Percentiles rank a stretch among this genome's conserved stretches.
These are phyloP conservation scores for Carassius gibelio DNA, from an alignment of 2,113 vertebrate species.

Conservation along the genomic window DNA sequence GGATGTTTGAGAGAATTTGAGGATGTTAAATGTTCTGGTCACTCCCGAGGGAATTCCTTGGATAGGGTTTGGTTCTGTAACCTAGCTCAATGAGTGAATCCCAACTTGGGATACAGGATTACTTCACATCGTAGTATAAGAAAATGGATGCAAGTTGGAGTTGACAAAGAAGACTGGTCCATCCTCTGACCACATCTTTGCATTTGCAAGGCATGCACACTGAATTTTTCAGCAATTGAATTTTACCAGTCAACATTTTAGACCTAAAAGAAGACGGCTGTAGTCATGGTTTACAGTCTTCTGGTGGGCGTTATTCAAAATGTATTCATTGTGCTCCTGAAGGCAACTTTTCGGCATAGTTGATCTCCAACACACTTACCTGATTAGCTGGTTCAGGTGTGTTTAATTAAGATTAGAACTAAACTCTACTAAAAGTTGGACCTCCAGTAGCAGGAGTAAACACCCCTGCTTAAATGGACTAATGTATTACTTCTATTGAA, in stretches of 20 bases:
- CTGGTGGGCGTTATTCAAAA: background rate
- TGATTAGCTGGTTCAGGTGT: background rate
- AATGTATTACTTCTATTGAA: background rate
- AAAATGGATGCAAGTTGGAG: background rate
- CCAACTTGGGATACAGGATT: background rate
- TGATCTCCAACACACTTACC: background rate
- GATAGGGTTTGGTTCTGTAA: constrained; percentile 25
- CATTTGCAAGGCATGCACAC: no score
- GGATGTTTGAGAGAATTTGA: constrained; percentile 31
- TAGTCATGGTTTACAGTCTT: background rate
- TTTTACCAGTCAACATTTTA: no score
- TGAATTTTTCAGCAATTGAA: background rate
- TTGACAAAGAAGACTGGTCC: background rate
- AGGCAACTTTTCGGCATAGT: background rate
- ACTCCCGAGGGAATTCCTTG: background rate
- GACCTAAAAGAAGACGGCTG: no score
- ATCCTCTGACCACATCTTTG: no score
- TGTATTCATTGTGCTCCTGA: no score
- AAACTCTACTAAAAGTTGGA: background rate
- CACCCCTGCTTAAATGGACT: no score
- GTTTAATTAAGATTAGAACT: constrained; percentile 8
- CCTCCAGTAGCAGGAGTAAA: no score
- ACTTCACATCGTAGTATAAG: background rate
- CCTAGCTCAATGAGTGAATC: background rate
- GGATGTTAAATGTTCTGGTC: constrained; percentile 10